Evolutionary conservation across 2,797 vertebrate genomes (phyloP).

Genomic region (Uromys caudimaculatus): DNA sequence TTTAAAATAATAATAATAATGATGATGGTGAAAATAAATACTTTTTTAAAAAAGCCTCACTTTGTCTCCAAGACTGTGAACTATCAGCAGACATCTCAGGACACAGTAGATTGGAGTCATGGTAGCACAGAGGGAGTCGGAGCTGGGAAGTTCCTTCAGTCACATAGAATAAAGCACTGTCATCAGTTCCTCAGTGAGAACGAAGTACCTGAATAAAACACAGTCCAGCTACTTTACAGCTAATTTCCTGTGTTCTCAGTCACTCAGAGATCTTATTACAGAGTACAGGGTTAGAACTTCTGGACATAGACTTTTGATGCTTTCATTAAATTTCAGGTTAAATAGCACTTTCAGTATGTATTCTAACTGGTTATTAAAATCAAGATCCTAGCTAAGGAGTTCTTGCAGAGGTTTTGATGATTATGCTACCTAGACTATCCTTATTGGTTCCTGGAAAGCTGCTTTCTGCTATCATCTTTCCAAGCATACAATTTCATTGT

Average conservation of each 20-base stretch:
- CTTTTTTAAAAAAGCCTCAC: background rate
- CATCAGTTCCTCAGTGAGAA: background rate
- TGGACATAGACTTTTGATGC: conserved; percentile 58
- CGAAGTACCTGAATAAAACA: conserved; percentile 3
- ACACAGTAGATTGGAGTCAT: background rate
- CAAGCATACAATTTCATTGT: background rate
- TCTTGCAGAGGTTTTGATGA: conserved; percentile 30
- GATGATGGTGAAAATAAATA: conserved; percentile 23
- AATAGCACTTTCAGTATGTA: conserved; percentile 19
- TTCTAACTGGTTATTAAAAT: conserved; percentile 68
- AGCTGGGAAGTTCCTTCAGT: background rate
- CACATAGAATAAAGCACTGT: background rate
- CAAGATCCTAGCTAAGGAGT: conserved; percentile 4
- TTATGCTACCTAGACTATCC: background rate
- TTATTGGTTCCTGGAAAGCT: background rate
- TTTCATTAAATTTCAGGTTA: conserved; percentile 63
- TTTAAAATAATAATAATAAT: conserved; percentile 1
- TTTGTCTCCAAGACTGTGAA: background rate
- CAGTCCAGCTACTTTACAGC: background rate
- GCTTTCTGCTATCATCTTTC: background rate
- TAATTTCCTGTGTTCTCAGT: background rate
- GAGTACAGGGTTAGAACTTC: conserved; percentile 29
- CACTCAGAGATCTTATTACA: conserved; percentile 57
- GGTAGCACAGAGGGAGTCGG: background rate
- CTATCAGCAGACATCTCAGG: background rate